Base-by-base conservation (phyloP, 2,797 vertebrate genomes). In the Tadarida brasiliensis region DNA sequence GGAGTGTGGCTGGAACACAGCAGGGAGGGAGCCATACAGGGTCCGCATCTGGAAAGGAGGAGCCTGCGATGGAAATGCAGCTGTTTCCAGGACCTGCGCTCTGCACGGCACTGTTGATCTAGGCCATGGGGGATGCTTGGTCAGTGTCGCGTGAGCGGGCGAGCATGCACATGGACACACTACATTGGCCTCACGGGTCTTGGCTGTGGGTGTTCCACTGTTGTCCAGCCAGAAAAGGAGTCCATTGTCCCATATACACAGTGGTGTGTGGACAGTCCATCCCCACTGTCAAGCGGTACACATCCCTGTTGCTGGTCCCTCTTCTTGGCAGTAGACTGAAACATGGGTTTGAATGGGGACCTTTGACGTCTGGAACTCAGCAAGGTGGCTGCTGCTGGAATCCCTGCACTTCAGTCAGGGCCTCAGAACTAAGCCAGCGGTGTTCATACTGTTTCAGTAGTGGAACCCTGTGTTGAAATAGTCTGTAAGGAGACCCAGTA, bases 101-200 rank as follows among this genome's bases (percentile, higher is more conserved):
- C 57, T 22, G 54, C 26, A 35, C 11, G 39, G 7, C 26, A 11
- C 81, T 54, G 5, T 20, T 11, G 61, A 51, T 67, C 76, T 9
- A 51, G 59, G 47, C 17, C 33, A 1, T 0, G 2, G 26, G 22
- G 86, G 76, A 30, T 1, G 26, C 68, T 90, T 14, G n/a, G n/a
- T 35, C 33, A 4, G 80, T 7, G 11, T 63, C 26, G 3, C 12
- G 2, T 59, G 47, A 81, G 7, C 2, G 6, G 30, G 7, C 4
- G 6, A 33, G 26, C 14, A 19, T 83, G 19, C 87, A 51, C 1
- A 0, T 22, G 11, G 26, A 61, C 84, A 39, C 5, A 2, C 35
- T n/a, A 0, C 19, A 1, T 20, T n/a, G 56, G 35, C 61, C 11
- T 28, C 56, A 0, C 1, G 0, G 61, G 30, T 83, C n/a, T 76